A percentile compares a stretch with the other conserved stretches of the same genome.
These are phyloP conservation scores for Endotricha flammealis DNA, from an alignment of 2,888 invertebrate species.

Conservation along the genomic window DNA sequence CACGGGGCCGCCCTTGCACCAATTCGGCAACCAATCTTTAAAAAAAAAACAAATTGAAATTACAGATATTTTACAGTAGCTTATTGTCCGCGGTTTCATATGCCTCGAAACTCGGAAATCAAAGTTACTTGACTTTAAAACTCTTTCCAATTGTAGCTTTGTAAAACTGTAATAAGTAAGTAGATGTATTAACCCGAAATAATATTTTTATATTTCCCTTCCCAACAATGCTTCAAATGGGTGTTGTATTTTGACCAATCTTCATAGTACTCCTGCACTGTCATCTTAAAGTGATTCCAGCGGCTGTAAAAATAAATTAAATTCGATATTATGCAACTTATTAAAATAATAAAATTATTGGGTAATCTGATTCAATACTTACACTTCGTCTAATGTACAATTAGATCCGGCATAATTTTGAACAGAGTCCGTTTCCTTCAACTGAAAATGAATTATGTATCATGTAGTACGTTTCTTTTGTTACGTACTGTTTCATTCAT, in stretches of 20 bases:
- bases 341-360: background rate
- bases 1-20: constrained; percentile 47
- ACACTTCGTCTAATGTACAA: constrained; percentile 33
- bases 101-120: too few species aligned
- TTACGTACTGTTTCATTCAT: too few species aligned
- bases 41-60: too few species aligned
- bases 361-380: constrained; percentile 22
- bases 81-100: too few species aligned
- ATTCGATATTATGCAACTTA: constrained; percentile 2
- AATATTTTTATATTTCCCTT: constrained; percentile 44
- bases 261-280: constrained; percentile 41
- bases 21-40: constrained; percentile 49
- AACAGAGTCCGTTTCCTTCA: constrained; percentile 48
- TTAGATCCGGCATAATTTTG: constrained; percentile 21
- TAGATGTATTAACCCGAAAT: too few species aligned
- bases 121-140: too few species aligned
- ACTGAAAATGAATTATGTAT: constrained; percentile 23
- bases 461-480: too few species aligned
- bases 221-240: constrained; percentile 53
- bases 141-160: too few species aligned
- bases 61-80: too few species aligned
- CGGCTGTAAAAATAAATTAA: constrained; percentile 36
- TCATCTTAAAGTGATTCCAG: constrained; percentile 50
- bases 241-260: constrained; percentile 58
- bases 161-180: too few species aligned